Conservation (phyloP, 2,113 vertebrate species). For the Micronycteris hirsuta region DNA sequence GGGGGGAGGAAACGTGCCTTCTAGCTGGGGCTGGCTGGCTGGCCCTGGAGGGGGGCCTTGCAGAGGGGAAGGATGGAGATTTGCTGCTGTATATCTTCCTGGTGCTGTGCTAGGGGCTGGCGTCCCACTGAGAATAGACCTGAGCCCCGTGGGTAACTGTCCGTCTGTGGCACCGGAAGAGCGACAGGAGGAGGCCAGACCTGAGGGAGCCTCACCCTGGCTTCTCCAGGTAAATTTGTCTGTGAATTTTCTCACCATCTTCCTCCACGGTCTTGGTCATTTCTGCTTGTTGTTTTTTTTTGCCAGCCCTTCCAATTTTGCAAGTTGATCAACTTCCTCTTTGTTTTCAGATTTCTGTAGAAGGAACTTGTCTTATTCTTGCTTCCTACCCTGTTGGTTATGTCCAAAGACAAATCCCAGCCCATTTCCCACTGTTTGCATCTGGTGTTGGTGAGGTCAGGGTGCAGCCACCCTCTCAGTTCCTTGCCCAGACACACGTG, state of each 20-base stretch:
- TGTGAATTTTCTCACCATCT: not conserved
- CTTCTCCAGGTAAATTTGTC: not conserved
- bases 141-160: too few species aligned
- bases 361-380: not conserved
- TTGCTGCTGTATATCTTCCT: not conserved
- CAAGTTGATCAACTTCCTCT: not conserved
- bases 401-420: not conserved
- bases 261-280: not conserved
- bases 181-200: not conserved
- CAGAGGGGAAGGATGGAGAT: not conserved
- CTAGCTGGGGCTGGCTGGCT: not conserved
- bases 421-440: not conserved
- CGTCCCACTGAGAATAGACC: not conserved
- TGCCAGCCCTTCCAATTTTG: not conserved
- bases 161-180: too few species aligned
- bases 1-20: not conserved
- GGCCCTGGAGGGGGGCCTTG: not conserved
- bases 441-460: not conserved
- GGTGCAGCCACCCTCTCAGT: not conserved
- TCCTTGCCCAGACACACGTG: not conserved
- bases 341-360: not conserved
- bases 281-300: not conserved
- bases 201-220: not conserved
- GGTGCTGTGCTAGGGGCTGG: not conserved
- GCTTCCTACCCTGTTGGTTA: not conserved